Conservation (phyloP, 2,113 vertebrate species). For the Entomyzon cyanotis region DNA sequence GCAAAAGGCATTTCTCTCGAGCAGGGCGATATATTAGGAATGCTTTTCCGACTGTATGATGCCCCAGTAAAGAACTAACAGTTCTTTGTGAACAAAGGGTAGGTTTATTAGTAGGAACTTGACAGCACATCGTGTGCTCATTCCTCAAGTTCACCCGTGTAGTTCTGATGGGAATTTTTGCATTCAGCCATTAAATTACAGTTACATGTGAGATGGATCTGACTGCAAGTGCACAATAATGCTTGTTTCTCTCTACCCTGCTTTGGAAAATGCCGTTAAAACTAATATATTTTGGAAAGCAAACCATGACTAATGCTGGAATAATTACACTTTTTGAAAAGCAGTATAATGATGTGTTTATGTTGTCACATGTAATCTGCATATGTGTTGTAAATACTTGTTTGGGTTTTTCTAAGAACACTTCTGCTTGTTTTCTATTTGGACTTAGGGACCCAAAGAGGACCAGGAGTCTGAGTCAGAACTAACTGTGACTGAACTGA, state of each 20-base stretch:
- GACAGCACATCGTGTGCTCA: accelerated
- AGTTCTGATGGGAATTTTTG: neutral
- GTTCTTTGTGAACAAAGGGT: neutral
- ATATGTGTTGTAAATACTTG: neutral
- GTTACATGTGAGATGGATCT: neutral
- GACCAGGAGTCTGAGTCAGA: slow-evolving; percentile 93
- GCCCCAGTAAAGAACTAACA: accelerated
- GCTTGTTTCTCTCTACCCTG: accelerated
- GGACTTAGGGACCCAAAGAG: slow-evolving; percentile 87
- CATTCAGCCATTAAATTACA: neutral
- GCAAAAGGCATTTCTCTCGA: neutral
- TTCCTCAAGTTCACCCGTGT: accelerated
- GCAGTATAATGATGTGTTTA: accelerated
- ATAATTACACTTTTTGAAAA: neutral
- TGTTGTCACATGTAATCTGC: neutral
- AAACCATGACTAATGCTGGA: neutral
- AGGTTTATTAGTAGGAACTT: neutral
- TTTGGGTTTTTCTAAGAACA: neutral
- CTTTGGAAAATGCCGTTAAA: neutral
- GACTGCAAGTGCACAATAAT: neutral
- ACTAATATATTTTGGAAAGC: neutral
- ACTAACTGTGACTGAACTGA: slow-evolving; percentile 89
- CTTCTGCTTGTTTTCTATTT: neutral
- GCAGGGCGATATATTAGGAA: accelerated
- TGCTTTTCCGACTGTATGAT: too few relatives aligned